A percentile compares a stretch with the other conserved stretches of the same genome.
These are phyloP conservation scores for Fulmarus glacialis DNA, from an alignment of 2,113 vertebrate species.

Conservation along the genomic window DNA sequence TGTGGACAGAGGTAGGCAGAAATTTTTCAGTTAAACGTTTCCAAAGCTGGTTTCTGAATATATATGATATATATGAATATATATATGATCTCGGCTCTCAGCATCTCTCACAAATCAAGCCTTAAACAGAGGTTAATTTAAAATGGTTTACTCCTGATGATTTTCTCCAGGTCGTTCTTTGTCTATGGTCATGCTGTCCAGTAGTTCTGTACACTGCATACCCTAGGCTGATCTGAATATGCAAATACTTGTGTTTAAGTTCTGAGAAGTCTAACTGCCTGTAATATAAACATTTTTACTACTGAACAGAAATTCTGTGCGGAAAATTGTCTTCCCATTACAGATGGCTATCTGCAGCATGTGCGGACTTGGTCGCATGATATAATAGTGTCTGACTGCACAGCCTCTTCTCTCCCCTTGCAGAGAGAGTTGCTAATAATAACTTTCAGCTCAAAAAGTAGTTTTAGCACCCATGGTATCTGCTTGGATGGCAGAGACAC, in stretches of 20 bases:
- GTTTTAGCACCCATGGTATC: not conserved
- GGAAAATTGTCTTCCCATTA: not conserved
- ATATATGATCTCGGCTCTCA: not conserved
- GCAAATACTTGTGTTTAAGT: not conserved
- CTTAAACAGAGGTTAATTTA: not conserved
- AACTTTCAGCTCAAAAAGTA: not conserved
- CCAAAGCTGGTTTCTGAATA: not conserved
- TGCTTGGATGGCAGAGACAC: not conserved
- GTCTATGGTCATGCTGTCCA: rapidly evolving
- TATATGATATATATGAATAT: not conserved
- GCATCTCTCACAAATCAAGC: not conserved
- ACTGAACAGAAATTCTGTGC: not conserved
- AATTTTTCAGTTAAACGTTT: not conserved
- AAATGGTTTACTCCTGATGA: not conserved
- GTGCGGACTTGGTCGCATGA: not conserved
- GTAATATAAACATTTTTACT: not conserved
- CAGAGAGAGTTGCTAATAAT: not conserved
- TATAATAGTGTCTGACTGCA: not conserved
- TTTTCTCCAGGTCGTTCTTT: not conserved
- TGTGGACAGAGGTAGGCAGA: not conserved
- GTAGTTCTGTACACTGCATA: not conserved
- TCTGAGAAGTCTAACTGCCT: not conserved
- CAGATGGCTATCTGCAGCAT: not conserved
- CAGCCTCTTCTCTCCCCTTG: not conserved
- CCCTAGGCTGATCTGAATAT: not conserved